These are phyloP conservation scores for Dasyurus viverrinus DNA, from an alignment of 2,113 vertebrate genomes.

Conservation along the genomic window DNA sequence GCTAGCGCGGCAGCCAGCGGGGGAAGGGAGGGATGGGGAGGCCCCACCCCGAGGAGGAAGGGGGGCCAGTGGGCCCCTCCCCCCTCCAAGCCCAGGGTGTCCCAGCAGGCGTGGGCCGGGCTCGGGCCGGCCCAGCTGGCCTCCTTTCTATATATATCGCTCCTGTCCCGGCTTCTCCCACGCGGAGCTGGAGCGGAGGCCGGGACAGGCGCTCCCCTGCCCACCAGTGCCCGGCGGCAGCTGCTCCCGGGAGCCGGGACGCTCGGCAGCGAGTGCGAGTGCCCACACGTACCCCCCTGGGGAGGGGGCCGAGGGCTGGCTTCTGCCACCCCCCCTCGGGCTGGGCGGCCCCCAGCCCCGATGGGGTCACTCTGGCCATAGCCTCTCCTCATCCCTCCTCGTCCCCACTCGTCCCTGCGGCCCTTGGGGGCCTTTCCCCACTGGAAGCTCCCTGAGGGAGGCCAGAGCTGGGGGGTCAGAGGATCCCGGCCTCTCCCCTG, in stretches of 20 bases:
- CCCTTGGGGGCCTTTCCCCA: neutral
- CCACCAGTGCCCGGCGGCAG: neutral
- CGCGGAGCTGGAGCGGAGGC: neutral
- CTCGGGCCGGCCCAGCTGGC: neutral
- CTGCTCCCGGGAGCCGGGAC: neutral
- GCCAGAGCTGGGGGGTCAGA: too few relatives aligned
- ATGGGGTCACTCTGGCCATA: neutral
- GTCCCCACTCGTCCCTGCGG: neutral
- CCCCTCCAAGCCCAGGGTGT: neutral
- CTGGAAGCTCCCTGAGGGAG: neutral
- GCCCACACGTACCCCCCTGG: neutral
- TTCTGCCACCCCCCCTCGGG: neutral
- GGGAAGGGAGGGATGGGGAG: too few relatives aligned
- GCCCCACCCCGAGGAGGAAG: too few relatives aligned
- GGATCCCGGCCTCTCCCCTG: too few relatives aligned
- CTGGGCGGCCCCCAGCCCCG: neutral
- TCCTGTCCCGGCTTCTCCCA: neutral
- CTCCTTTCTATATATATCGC: neutral
- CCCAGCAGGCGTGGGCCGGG: neutral
- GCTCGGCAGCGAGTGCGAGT: neutral
- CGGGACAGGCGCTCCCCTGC: neutral
- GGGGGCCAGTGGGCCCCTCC: too few relatives aligned
- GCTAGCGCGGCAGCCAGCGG: too few relatives aligned
- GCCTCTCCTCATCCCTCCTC: neutral
- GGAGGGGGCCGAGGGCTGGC: neutral